Base-by-base conservation (phyloP, 2,888 invertebrate species). In the Drosophila atroscutellata region DNA sequence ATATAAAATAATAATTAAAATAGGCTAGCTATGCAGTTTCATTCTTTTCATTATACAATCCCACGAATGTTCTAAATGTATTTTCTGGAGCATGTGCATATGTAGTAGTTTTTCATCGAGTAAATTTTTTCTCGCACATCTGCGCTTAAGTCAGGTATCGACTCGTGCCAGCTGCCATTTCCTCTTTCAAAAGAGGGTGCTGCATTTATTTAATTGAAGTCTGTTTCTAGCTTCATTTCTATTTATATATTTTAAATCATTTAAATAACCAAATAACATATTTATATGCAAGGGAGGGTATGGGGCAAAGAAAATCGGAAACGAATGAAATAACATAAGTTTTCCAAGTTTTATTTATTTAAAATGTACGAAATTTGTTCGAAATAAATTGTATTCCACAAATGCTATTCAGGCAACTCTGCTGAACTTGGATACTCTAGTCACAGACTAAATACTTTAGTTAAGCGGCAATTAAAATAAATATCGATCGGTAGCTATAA, bases 61-160 rank as follows among this genome's bases (percentile, higher is more conserved):
- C 7, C 24, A 24, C 2, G 15, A 45, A 15, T 15, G 45, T 15
- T 24, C 3, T 45, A 15, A 45, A 15, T 8, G 15, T 4, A 24
- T 24, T 26, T 45, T 26, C 15, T 45, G 15, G 45, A 45, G 32
- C 5, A 49, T 28, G 5, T 28, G 9, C 30, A n/a, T 24, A 24
- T 8, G 30, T 13, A 13, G 1, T 24, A 39, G 13, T 3, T 49
- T 11, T 11, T n/a, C 28, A 63, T 56, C 15, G 34, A 51, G 70
- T 47, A 47, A 42, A 42, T 71, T 65, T 58, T 42, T 39, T n/a
- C 28, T 11, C 13, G 32, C 26, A 70, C 70, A 75, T 63, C 74
- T 70, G 75, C 70, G 58, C 26, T 24, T 49, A 37, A 9, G 37
- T n/a, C 49, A 45, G 20, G 45, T 42, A 36, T 13, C 15, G 9